Conservation (phyloP, 2,888 invertebrate genomes). For the Furcula furcula region DNA sequence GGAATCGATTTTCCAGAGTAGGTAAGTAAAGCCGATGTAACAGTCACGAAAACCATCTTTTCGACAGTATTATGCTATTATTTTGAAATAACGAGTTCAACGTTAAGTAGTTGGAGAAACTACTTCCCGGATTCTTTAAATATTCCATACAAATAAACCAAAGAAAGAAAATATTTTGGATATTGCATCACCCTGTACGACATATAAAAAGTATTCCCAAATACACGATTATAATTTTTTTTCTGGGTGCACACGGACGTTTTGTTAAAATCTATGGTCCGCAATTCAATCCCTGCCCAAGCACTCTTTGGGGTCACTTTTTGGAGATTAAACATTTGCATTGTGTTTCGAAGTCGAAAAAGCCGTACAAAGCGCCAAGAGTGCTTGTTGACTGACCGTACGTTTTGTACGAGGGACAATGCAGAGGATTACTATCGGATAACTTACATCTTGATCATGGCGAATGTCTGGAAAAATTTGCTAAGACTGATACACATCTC, state of each 20-base stretch:
- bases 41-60: slow-evolving; percentile 3
- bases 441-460: slow-evolving; percentile 43
- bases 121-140: too few relatives aligned
- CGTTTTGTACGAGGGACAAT: slow-evolving; percentile 47
- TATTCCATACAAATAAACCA: too few relatives aligned
- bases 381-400: slow-evolving; percentile 70
- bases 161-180: too few relatives aligned
- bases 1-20: too few relatives aligned
- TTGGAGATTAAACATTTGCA: slow-evolving; percentile 74
- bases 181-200: slow-evolving; percentile 56
- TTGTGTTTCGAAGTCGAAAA: slow-evolving; percentile 70
- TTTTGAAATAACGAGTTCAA: too few relatives aligned
- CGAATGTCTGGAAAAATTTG: slow-evolving; percentile 29
- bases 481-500: slow-evolving; percentile 35
- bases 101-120: too few relatives aligned
- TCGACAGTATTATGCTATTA: too few relatives aligned
- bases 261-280: slow-evolving; percentile 45
- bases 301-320: slow-evolving; percentile 80
- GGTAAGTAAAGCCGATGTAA: too few relatives aligned
- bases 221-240: slow-evolving; percentile 68
- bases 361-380: slow-evolving; percentile 56
- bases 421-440: slow-evolving; percentile 50
- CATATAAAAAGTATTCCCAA: slow-evolving; percentile 49
- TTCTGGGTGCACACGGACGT: slow-evolving; percentile 34
- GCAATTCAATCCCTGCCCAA: slow-evolving; percentile 54